Base-by-base conservation (phyloP, 2,888 invertebrate genomes). In the Cynaeus angustus region DNA sequence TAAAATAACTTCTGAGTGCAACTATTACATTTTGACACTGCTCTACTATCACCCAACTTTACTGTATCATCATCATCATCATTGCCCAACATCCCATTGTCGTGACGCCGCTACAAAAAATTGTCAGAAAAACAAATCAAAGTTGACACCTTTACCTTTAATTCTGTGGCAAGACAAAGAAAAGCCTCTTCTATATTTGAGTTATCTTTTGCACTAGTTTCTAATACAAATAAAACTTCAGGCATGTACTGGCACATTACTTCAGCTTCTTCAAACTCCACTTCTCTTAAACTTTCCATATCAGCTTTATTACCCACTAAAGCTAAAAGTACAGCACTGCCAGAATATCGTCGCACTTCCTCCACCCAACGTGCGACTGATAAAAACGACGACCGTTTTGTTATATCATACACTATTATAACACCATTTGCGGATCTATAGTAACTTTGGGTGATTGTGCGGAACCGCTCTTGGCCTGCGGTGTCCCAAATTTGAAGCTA, bases 401-500 rank as follows among this genome's bases (percentile, higher is more conserved):
- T 97, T 75, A 98, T 95, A 85, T 98, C 98, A 85, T 98, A 98
- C 30, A 96, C 98, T 91, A 98, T 92, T 75, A 98, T 94, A 71
- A 98, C 97, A 77, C 97, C 98, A 88, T 98, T 97, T 43, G 98
- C 98, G 76, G 96, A 97, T 81, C 98, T 91, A 86, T 98, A 98
- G 84, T 98, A 98, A 84, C 97, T 97, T 84, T 98, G 98, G 0
- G 98, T 98, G 78, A 98, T 98, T 3, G 98, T 98, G 71, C 98
- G 91, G 86, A 98, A 98, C 72, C 98, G 88, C 85, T 98, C 98
- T 83, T 98, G 98, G 0, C 98, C 98, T 62, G 98, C 97, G 7
- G 97, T 98, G 86, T 98, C 97, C 97, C 97, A 97, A 82, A 98
- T 97, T 89, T 97, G 97, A 72, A 95, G 88, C 95, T 95, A 84